phyloP scores from a whole-genome alignment of 2,888 invertebrate genomes.

The Pseudococcus viburni region DNA sequence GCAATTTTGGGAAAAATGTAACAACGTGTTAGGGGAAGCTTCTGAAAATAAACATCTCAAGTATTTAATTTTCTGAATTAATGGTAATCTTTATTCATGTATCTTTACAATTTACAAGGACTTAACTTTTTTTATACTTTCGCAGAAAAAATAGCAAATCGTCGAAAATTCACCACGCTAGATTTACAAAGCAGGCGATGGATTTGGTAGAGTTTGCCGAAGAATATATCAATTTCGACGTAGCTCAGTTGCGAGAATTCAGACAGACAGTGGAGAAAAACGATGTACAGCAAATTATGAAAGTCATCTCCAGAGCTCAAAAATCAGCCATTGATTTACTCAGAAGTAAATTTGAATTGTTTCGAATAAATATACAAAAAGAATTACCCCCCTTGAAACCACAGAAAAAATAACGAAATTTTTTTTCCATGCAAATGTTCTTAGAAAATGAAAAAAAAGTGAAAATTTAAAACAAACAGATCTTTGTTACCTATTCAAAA shows the following conservation, averaged over 20 bases:
- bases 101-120: not conserved
- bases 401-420: not conserved
- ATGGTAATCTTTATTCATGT: not conserved
- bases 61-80: not conserved
- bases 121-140: not conserved
- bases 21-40: conserved; percentile 23
- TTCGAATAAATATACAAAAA: conserved; percentile 67
- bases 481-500: not conserved
- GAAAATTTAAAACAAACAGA: not conserved
- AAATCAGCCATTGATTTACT: conserved; percentile 66
- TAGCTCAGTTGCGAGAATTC: conserved; percentile 66
- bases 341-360: conserved; percentile 67
- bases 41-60: conserved; percentile 32
- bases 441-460: not conserved
- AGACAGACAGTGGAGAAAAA: conserved; percentile 66
- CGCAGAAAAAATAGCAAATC: not conserved
- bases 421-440: not conserved
- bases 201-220: conserved; percentile 67
- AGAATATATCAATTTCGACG: conserved; percentile 68
- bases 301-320: conserved; percentile 66
- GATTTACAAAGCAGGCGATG: conserved; percentile 66
- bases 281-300: conserved; percentile 65
- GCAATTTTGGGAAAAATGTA: conserved; percentile 68
- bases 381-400: conserved; percentile 61
- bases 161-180: conserved; percentile 9